Base-by-base conservation (phyloP, 2,888 invertebrate species). In the Dichetophora obliterata region DNA sequence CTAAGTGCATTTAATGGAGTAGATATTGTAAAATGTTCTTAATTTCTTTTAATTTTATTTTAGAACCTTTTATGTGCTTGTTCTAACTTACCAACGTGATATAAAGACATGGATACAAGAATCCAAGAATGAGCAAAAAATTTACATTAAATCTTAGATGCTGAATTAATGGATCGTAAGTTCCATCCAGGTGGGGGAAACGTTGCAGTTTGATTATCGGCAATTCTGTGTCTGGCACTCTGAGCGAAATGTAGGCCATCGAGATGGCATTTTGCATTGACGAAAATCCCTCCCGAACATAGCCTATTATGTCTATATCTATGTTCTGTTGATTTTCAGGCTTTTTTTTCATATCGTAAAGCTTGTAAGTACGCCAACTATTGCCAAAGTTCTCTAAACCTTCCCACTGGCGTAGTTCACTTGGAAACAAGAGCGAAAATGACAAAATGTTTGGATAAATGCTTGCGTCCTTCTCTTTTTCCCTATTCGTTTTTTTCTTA, bases 111-210 rank as follows among this genome's bases (percentile, higher is more conserved):
- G 94, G 92, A 85, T 95, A 95, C 77, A 94, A 92, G 84, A 94
- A 96, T 83, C 95, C 94, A 24, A 96, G 89, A 88, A 95, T 91
- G 22, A 96, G 90, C 43, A 96, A 92, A 80, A 94, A 89, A 0
- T 96, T 93, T 27, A 96, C 90, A 79, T 93, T 90, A 6, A 90
- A 86, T 85, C 92, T 91, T 19, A 95, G 85, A 0, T 92, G 91
- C 24, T 91, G 89, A 4, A 94, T 87, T 14, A 94, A 91, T 0
- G 91, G 85, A 85, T 96, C 96, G 57, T 91, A 88, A 0, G 92
- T 86, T 86, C 92, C 94, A 0, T 91, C 88, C 19, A 76, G 59
- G 24, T 83, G 78, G 2, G 85, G 84, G 73, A 85, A 85, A 5
- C 85, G 81, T 19, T 83, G 81, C 5, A 86, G 5, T 0, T 31